These are phyloP conservation scores for Oryzias dopingdopingensis DNA, from an alignment of 2,797 vertebrate genomes.

Conservation along the genomic window DNA sequence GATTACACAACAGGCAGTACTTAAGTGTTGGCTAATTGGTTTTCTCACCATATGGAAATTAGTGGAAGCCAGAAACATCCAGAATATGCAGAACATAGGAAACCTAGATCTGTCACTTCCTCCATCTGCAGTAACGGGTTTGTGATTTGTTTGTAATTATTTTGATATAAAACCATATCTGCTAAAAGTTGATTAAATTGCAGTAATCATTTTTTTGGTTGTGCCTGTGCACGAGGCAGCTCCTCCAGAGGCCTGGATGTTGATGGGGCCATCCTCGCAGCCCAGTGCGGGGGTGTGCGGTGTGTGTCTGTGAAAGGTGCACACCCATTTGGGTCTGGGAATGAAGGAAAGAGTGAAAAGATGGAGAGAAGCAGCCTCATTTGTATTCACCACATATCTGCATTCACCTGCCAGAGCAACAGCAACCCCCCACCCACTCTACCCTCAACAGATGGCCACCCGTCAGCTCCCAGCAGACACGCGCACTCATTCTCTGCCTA, in stretches of 20 bases:
- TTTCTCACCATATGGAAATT: slow-evolving; percentile 52
- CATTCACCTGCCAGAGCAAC: slow-evolving; percentile 92
- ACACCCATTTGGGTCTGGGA: slow-evolving; percentile 51
- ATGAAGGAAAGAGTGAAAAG: slow-evolving; percentile 41
- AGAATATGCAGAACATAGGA: slow-evolving; percentile 4
- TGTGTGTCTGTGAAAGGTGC: slow-evolving; percentile 48
- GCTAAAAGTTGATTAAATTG: not conserved
- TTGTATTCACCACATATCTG: slow-evolving; percentile 90
- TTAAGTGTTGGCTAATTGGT: slow-evolving; percentile 55
- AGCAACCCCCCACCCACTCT: slow-evolving; percentile 78
- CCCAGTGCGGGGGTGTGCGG: slow-evolving; percentile 28
- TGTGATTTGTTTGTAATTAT: not conserved
- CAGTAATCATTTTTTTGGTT: not conserved
- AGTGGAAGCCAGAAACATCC: slow-evolving; percentile 27
- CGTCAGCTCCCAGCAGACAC: slow-evolving; percentile 73
- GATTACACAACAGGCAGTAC: slow-evolving; percentile 51
- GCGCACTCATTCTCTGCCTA: slow-evolving; percentile 54
- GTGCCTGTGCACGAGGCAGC: slow-evolving; percentile 36
- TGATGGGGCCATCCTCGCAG: slow-evolving; percentile 28
- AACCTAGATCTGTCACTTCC: slow-evolving; percentile 1
- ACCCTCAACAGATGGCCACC: slow-evolving; percentile 82
- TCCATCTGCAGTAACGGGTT: not conserved
- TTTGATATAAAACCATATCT: not conserved
- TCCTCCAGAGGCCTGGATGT: slow-evolving; percentile 45
- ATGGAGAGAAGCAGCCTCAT: slow-evolving; percentile 77